A percentile compares a stretch with the other conserved stretches of the same genome.
These are phyloP conservation scores for Coregonus clupeaformis DNA, from an alignment of 2,113 vertebrate genomes.

Conservation along the genomic window DNA sequence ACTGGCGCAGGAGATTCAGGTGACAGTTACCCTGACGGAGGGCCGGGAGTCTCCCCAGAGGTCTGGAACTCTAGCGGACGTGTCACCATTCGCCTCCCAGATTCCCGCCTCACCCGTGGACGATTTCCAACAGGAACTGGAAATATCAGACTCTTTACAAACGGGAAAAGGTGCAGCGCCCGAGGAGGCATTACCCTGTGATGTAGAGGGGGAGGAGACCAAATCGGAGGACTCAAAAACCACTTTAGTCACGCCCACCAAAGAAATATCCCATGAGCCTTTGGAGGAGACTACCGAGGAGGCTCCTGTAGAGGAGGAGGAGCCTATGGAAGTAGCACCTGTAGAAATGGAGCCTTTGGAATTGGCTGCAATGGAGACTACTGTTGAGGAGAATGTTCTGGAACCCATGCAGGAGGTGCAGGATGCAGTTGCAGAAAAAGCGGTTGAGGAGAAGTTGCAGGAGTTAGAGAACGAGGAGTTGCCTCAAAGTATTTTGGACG, in stretches of 20 bases:
- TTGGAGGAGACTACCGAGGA: not conserved
- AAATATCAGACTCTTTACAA: slow-evolving; percentile 43
- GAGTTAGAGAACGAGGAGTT: slow-evolving; percentile 11
- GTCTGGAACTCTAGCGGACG: not conserved
- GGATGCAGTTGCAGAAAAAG: slow-evolving; percentile 12
- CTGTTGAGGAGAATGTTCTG: slow-evolving; percentile 2
- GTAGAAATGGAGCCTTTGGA: slow-evolving; percentile 3
- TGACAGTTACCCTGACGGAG: slow-evolving; percentile 45
- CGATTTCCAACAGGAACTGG: slow-evolving; percentile 37
- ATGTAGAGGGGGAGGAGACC: slow-evolving; percentile 15
- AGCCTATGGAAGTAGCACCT: slow-evolving; percentile 27
- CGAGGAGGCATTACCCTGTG: not conserved
- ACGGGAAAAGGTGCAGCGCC: slow-evolving; percentile 8
- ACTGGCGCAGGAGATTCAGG: slow-evolving; percentile 49
- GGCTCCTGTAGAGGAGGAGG: slow-evolving; percentile 7
- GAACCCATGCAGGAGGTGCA: slow-evolving; percentile 39
- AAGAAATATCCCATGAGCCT: slow-evolving; percentile 32
- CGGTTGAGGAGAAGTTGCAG: not conserved
- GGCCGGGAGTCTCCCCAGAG: slow-evolving; percentile 17
- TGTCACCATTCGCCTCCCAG: slow-evolving; percentile 5
- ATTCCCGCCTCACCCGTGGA: slow-evolving; percentile 37
- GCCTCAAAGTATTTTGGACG: slow-evolving; percentile 5
- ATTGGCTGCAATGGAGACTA: slow-evolving; percentile 9
- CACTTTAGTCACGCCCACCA: slow-evolving; percentile 32
- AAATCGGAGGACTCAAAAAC: slow-evolving; percentile 26